Evolutionary conservation across 2,113 vertebrate species (phyloP), one percentile per base, ranked within the genome.

Genomic region (Penelope pileata): DNA sequence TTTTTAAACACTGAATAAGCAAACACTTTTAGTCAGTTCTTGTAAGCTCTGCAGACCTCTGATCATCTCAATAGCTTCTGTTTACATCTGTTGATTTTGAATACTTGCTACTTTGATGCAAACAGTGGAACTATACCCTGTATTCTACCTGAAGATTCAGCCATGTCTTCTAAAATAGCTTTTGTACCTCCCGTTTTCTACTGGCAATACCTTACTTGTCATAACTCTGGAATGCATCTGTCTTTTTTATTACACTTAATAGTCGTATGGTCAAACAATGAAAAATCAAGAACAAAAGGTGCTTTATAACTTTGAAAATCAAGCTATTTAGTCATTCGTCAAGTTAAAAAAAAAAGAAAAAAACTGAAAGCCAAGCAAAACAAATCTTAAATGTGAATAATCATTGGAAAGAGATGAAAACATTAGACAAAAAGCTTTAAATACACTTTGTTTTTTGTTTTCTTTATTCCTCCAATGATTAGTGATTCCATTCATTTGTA

Each of bases 221-320:
- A 63, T 76, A 88, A 91, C 27, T 8, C 42, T 68, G 32, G 19
- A 16, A 45, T 64, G 38, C 53, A 76, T 85, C 45, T 64, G 45
- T 85, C 70, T 85, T 69, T 84, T 93, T 90, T 80, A 88, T 91
- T 79, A 62, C 24, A 48, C 68, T 88, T 91, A 64, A 79, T 75
- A 91, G 38, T 63, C 32, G 73, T 32, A 76, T 29, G 19, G 67
- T 73, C 75, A 95, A 93, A 87, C 80, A 91, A 93, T 48, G 89
- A 95, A 86, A 95, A 88, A 88, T 94, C 64, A 90, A 91, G 6
- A 34, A 21, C 16, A 82, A 45, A 87, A 86, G n/a, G 78, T 73
- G 36, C 4, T 92, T 91, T 88, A 80, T 74, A 66, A 91, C 54
- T 86, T 75, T 29, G 51, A 83, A 88, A 92, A 88, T 72, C n/a